These are phyloP conservation scores for Beaufortia kweichowensis DNA, from an alignment of 2,113 vertebrate genomes.

Conservation along the genomic window DNA sequence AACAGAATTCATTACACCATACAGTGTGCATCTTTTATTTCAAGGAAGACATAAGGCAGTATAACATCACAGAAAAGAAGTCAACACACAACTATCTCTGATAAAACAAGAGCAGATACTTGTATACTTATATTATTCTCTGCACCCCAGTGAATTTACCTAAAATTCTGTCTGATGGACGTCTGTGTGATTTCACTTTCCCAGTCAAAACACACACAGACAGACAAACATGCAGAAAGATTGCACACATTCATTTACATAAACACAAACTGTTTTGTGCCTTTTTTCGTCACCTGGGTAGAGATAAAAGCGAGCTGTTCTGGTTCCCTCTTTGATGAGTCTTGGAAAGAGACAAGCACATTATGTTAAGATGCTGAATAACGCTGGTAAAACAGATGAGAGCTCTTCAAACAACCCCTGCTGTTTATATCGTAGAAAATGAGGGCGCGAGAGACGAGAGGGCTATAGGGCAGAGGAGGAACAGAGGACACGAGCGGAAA, in stretches of 20 bases:
- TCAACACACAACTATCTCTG: constrained; percentile 54
- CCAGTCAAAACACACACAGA: background rate
- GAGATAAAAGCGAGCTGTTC: constrained; percentile 33
- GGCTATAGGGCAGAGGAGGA: constrained; percentile 10
- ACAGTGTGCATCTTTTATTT: constrained; percentile 7
- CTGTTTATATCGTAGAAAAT: constrained; percentile 28
- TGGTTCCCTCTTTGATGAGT: constrained; percentile 32
- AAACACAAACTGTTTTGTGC: constrained; percentile 21
- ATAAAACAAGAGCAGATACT: constrained; percentile 60
- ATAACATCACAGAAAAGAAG: constrained; percentile 18
- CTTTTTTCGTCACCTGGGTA: constrained; percentile 9
- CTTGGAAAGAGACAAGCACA: constrained; percentile 35
- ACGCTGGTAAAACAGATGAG: constrained; percentile 8
- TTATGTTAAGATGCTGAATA: constrained; percentile 29
- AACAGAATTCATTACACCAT: constrained; percentile 25
- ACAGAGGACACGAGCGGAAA: background rate
- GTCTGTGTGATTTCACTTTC: background rate
- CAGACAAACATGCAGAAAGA: background rate
- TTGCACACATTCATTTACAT: constrained; percentile 1
- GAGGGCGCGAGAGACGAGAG: constrained; percentile 4
- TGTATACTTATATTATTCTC: constrained; percentile 64
- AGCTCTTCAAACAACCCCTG: constrained; percentile 25
- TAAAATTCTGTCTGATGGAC: background rate
- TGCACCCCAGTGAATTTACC: constrained; percentile 26
- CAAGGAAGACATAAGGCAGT: constrained; percentile 22